A percentile compares a stretch with the other conserved stretches of the same genome.
Conservation (phyloP, 2,113 vertebrate species). For the Oophaga pumilio region DNA sequence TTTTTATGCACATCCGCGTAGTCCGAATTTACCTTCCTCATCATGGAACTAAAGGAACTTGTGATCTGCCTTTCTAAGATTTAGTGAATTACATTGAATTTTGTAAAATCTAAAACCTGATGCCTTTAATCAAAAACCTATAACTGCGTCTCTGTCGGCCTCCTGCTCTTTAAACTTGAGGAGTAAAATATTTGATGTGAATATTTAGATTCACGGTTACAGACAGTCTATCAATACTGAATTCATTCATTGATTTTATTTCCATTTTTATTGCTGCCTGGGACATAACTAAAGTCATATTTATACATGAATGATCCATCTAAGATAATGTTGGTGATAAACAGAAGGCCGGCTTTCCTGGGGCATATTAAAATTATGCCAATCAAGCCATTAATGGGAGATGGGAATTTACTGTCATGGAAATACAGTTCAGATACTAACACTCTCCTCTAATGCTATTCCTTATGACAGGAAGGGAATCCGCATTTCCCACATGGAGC, state of each 20-base stretch:
- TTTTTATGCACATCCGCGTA: too few relatives aligned
- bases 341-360: not conserved
- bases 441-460: not conserved
- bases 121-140: not conserved
- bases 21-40: too few relatives aligned
- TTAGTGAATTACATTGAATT: not conserved
- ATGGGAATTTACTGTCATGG: not conserved
- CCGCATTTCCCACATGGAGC: not conserved
- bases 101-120: not conserved
- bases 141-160: not conserved
- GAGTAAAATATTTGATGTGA: not conserved
- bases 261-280: slow-evolving; percentile 62
- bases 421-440: not conserved
- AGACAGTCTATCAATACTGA: not conserved
- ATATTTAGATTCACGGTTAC: not conserved
- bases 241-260: slow-evolving; percentile 40
- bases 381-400: not conserved
- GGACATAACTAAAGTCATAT: not conserved
- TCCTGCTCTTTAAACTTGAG: not conserved
- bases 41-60: too few relatives aligned
- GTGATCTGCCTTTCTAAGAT: too few relatives aligned
- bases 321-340: not conserved
- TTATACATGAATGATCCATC: slow-evolving; percentile 17
- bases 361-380: not conserved
- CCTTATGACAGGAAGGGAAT: not conserved